These are phyloP conservation scores for Chrysemys picta DNA, from an alignment of 2,113 vertebrate species.

Conservation along the genomic window DNA sequence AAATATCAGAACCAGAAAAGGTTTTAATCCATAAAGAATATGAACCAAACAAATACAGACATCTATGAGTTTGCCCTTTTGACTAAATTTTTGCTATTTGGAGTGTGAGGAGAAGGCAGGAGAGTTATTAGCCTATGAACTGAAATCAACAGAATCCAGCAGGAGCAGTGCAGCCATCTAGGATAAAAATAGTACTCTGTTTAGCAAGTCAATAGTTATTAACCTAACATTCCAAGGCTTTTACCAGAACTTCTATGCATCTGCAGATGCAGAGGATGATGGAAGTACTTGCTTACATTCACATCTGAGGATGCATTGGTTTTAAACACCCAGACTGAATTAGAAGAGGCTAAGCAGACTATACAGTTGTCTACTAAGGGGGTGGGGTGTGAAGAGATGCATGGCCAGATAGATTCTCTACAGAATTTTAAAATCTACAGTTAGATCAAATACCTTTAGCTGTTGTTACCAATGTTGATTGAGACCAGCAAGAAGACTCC, in stretches of 20 bases:
- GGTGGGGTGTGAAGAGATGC: not conserved
- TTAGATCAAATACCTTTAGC: not conserved
- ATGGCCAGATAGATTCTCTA: not conserved
- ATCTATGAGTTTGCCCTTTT: not conserved
- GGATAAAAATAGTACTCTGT: not conserved
- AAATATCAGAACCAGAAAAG: not conserved
- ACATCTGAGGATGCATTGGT: fast-evolving
- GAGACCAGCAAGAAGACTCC: not conserved
- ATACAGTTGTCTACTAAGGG: not conserved
- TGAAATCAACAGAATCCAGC: not conserved
- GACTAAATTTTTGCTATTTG: not conserved
- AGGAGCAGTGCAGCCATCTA: fast-evolving
- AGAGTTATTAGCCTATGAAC: not conserved
- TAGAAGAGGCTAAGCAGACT: not conserved
- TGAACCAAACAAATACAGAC: not conserved
- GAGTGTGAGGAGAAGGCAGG: not conserved
- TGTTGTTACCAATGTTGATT: not conserved
- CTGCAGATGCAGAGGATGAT: not conserved
- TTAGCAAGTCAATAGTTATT: not conserved
- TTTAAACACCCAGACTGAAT: not conserved
- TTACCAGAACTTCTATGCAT: not conserved
- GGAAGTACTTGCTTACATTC: not conserved
- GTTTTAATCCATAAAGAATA: not conserved
- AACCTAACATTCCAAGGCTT: not conserved
- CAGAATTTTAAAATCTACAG: not conserved